Evolutionary conservation across 1,140 invertebrate genomes (phyloP), one percentile per base, ranked within the genome.

Genomic region (Venturia canescens): DNA sequence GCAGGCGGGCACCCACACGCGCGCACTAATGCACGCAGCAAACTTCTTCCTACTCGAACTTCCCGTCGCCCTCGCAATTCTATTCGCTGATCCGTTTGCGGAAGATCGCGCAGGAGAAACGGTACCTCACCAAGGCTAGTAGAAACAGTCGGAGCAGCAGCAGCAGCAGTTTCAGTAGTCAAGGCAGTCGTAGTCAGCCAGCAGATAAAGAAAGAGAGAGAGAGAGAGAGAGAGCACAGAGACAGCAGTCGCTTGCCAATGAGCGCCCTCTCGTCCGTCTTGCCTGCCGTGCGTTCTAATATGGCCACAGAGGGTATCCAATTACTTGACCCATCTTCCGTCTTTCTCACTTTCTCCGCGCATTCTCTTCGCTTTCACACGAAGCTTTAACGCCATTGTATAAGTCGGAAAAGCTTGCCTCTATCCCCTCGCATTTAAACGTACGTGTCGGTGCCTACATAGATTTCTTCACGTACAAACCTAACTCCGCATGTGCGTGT

Each of bases 241-340:
- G 60, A 31, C 3, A 69, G 18, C 1, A 6, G 29, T 15, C 27
- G 66, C 66, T 69, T 69, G 66, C 66, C 66, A 69, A 31, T 27
- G 66, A 31, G 66, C 66, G 50, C 50, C 50, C 31, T 44, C 74
- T 76, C 29, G 50, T 48, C 74, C 63, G 26, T 23, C 27, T 60
- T 76, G 50, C 53, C 74, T 63, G 75, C 79, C 80, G 67, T 85
- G 89, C 86, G 89, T 87, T 91, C 90, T 91, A 90, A 91, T 90
- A 91, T 91, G 88, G 90, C 89, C 86, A 87, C 86, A 76, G 76
- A 84, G 87, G 88, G 89, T 91, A 84, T 91, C 90, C 90, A 89
- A 90, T 91, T 91, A 91, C 90, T 85, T 88, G 88, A 83, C 81
- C 82, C 84, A 78, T 84, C 84, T 81, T 84, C 80, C 77, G 48